Evolutionary conservation across 2,113 vertebrate genomes (phyloP), one percentile per base, ranked within the genome.

Genomic region (Mustelus asterias): DNA sequence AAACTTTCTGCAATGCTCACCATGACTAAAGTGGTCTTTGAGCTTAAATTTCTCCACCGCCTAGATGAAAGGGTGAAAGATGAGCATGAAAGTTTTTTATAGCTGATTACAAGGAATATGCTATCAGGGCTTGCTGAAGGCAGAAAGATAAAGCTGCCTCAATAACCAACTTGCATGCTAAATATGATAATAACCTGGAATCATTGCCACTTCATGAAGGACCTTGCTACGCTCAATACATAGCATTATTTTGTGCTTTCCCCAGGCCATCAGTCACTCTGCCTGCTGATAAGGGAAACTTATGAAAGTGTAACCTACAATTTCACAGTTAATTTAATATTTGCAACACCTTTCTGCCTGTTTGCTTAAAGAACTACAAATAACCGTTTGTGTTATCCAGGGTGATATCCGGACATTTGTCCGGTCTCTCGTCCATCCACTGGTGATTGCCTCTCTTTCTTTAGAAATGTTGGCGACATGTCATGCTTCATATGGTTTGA

Each of bases 1-100:
- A 93, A 67, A 65, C 63, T 60, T n/a, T 67, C 60, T 65, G 60
- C 33, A 65, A 37, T 67, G 89, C 16, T 93, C 33, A 93, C 33
- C 89, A 93, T 65, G n/a, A 93, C 89, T 65, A 93, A 93, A 93
- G 89, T 63, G 89, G 33, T 67, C 89, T 93, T 65, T 0, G 89
- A 65, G 60, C 33, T 93, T 67, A 93, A 93, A 65, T 93, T 65
- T 67, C 89, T 67, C 63, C 33, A 65, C 16, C 8, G 29, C 58
- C 6, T 2, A 22, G 89, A 93, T 93, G 89, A 93, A 93, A 93
- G 89, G 89, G 8, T 65, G 63, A 65, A 63, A 65, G 89, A 37
- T 37, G 89, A 93, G 60, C 89, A 8, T 92, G 5, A 65, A 65
- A 65, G 11, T 18, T 93, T 93, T 65, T n/a, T 63, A 20, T 37